phyloP scores from a whole-genome alignment of 2,797 vertebrate genomes.

The Brachymystax lenok region DNA sequence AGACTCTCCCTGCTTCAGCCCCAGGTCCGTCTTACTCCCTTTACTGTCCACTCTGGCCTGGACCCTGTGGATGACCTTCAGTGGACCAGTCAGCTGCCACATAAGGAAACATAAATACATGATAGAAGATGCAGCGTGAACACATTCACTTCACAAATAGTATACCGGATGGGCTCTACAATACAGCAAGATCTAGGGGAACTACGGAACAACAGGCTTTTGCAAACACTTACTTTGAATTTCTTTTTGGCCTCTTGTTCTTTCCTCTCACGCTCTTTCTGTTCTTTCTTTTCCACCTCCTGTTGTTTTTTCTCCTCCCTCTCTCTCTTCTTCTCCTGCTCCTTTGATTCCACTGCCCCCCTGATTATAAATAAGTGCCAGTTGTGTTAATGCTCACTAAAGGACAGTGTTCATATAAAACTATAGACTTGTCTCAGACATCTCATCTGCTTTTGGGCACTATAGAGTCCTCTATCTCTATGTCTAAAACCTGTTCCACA shows the following conservation, averaged over 20 bases:
- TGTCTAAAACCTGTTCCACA: neutral
- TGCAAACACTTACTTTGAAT: constrained; percentile 86
- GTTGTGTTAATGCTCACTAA: neutral
- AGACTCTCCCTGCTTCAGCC: constrained; percentile 82
- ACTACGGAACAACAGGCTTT: neutral
- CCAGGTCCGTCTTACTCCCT: constrained; percentile 84
- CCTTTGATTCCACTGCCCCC: constrained; percentile 61
- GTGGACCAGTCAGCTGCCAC: constrained; percentile 76
- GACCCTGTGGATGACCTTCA: constrained; percentile 82
- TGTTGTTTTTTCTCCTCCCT: constrained; percentile 84
- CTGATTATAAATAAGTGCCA: constrained; percentile 35
- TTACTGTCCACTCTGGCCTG: constrained; percentile 76
- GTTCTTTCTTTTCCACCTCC: constrained; percentile 87
- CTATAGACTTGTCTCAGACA: neutral
- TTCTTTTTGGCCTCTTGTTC: constrained; percentile 89
- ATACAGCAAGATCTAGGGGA: neutral
- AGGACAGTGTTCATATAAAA: neutral
- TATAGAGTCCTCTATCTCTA: neutral
- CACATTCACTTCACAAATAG: neutral
- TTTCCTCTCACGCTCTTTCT: constrained; percentile 91
- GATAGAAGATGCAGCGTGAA: neutral
- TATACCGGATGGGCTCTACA: neutral
- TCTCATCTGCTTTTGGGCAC: neutral
- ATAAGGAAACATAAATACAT: neutral
- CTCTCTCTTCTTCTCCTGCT: constrained; percentile 77